Percentiles rank a stretch among this genome's conserved stretches.
These are phyloP conservation scores for Potorous gilbertii DNA, from an alignment of 2,797 vertebrate genomes.

Conservation along the genomic window DNA sequence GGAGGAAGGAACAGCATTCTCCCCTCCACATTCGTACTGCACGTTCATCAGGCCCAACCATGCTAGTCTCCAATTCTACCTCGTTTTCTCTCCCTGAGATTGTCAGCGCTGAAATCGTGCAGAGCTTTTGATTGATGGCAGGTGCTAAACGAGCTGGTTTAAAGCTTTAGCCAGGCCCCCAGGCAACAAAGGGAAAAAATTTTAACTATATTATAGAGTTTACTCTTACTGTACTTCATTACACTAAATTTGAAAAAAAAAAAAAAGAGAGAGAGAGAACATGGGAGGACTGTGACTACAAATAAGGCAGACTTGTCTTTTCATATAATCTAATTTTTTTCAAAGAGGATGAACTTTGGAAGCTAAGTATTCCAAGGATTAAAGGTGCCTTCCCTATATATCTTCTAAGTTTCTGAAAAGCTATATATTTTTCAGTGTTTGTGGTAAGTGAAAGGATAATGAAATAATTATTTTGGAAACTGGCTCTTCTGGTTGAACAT, in stretches of 20 bases:
- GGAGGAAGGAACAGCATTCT: slow-evolving; percentile 25
- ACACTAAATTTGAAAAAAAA: not conserved
- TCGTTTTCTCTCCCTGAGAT: slow-evolving; percentile 48
- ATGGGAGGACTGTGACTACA: slow-evolving; percentile 18
- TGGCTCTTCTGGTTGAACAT: not conserved
- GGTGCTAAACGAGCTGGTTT: slow-evolving; percentile 75
- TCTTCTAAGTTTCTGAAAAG: slow-evolving; percentile 43
- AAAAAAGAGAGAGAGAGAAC: not conserved
- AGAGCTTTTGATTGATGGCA: slow-evolving; percentile 69
- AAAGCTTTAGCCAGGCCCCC: slow-evolving; percentile 60
- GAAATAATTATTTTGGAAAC: slow-evolving; percentile 19
- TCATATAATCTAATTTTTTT: slow-evolving; percentile 5
- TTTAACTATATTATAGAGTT: slow-evolving; percentile 17
- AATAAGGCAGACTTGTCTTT: not conserved
- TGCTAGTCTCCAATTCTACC: not conserved
- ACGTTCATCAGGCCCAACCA: slow-evolving; percentile 23
- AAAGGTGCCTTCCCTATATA: slow-evolving; percentile 24
- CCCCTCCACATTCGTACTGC: slow-evolving; percentile 16
- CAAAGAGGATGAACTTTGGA: slow-evolving; percentile 34
- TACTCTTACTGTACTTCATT: slow-evolving; percentile 27
- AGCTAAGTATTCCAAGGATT: slow-evolving; percentile 17
- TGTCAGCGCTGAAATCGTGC: slow-evolving; percentile 46
- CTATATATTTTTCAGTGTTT: slow-evolving; percentile 44
- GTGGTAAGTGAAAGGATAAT: slow-evolving; percentile 13
- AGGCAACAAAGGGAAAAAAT: slow-evolving; percentile 9